Percentiles rank a stretch among this genome's conserved stretches.
Evolutionary conservation across 1,140 invertebrate genomes (phyloP).

Genomic region (Drosophila parvula): DNA sequence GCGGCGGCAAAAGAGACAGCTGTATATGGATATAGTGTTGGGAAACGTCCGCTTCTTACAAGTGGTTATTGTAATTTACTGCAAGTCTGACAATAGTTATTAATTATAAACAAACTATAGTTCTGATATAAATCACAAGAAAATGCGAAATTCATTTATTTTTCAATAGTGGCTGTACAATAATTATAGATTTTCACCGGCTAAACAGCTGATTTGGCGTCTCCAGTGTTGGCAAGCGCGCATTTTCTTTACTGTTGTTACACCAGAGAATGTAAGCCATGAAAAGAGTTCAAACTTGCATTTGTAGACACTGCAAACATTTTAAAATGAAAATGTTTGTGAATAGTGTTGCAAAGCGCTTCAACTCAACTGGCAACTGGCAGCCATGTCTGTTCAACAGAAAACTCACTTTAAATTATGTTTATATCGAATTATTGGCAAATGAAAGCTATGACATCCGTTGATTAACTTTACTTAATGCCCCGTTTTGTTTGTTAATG

Average conservation of each 20-base stretch:
- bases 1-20: slow-evolving; percentile 5
- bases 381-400: no score
- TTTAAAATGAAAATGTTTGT: background rate
- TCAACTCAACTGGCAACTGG: no score
- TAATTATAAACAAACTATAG: background rate
- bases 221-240: slow-evolving; percentile 3
- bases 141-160: background rate
- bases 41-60: background rate
- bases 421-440: background rate
- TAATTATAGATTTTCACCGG: background rate
- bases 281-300: background rate
- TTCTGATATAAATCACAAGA: no score
- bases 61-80: background rate
- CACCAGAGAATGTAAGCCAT: slow-evolving; percentile 4
- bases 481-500: background rate
- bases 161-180: background rate
- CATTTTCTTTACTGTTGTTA: background rate
- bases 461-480: background rate
- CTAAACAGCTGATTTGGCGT: background rate
- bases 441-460: background rate
- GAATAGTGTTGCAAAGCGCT: background rate
- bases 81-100: background rate
- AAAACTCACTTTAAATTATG: no score
- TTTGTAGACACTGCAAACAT: background rate
- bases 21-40: background rate